Percentiles rank a stretch among this genome's conserved stretches.
These are phyloP conservation scores for Temnothorax nylanderi DNA, from an alignment of 1,140 invertebrate species.

Conservation along the genomic window DNA sequence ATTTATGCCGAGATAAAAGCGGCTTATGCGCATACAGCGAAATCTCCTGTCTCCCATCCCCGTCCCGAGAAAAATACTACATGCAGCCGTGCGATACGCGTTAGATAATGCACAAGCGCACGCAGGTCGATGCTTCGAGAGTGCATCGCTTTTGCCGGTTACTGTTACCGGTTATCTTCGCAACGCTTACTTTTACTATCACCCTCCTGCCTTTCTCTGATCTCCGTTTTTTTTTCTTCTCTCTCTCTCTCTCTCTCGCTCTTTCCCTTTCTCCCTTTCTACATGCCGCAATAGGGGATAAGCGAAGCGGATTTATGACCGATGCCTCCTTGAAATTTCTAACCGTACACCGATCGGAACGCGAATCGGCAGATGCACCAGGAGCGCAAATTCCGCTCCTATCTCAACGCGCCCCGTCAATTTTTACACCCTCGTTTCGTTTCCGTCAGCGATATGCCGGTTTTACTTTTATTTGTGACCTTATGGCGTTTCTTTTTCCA, in stretches of 20 bases:
- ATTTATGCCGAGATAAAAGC: conserved; percentile 18
- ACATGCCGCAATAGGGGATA: background rate
- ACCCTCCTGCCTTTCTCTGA: conserved; percentile 8
- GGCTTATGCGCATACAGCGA: background rate
- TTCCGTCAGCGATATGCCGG: background rate
- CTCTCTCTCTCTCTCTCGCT: background rate
- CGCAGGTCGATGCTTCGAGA: conserved; percentile 11
- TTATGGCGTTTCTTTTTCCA: background rate
- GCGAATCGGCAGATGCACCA: conserved; percentile 11
- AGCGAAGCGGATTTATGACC: background rate
- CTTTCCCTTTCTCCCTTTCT: background rate
- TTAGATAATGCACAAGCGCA: conserved; percentile 42
- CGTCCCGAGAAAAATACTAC: background rate
- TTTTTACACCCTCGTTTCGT: conserved; percentile 6
- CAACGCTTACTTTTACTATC: conserved; percentile 40
- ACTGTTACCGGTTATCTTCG: background rate
- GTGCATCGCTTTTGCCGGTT: conserved; percentile 2
- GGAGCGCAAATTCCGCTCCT: conserved; percentile 32
- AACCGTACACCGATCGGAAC: background rate
- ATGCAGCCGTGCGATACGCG: conserved; percentile 12
- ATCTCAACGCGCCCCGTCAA: background rate
- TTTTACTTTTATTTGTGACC: background rate
- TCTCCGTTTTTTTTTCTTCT: background rate
- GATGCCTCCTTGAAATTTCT: background rate
- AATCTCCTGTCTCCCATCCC: background rate